These are phyloP conservation scores for Catalaphyllia jardinei DNA, from an alignment of 64 coral and sea anemone genomes.

Conservation along the genomic window DNA sequence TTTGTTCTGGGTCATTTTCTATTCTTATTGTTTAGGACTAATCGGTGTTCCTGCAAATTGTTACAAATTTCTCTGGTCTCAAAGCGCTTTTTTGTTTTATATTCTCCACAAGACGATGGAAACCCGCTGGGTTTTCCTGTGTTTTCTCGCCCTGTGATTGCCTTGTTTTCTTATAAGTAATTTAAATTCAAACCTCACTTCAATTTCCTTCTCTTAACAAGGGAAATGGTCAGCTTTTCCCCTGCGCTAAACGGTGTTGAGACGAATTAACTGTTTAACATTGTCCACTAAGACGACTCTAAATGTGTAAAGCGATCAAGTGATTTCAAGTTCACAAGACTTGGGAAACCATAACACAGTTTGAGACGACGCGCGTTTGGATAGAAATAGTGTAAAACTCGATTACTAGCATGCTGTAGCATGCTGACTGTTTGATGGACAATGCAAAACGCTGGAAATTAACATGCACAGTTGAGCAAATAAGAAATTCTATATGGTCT, in stretches of 20 bases:
- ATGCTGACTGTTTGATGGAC: slow-evolving; percentile 27
- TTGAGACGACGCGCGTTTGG: neutral
- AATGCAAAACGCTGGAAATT: slow-evolving; percentile 28
- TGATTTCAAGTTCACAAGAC: neutral
- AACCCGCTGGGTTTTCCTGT: neutral
- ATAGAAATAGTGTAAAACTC: neutral
- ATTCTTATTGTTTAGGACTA: neutral
- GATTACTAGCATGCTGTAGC: neutral
- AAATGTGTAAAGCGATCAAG: neutral
- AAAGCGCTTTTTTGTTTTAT: neutral
- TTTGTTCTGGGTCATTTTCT: neutral
- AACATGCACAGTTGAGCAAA: slow-evolving; percentile 53
- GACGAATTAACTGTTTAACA: neutral
- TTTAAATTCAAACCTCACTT: slow-evolving; percentile 16
- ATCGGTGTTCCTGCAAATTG: neutral
- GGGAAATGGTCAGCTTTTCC: neutral
- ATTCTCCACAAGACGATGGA: neutral
- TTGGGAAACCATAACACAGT: neutral
- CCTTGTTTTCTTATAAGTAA: slow-evolving; percentile 31
- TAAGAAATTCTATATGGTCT: slow-evolving; percentile 33
- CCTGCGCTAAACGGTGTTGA: no score
- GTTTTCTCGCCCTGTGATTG: slow-evolving; percentile 3
- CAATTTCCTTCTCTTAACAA: slow-evolving; percentile 10
- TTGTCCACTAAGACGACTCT: neutral
- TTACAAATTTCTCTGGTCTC: neutral